phyloP scores from a whole-genome alignment of 1,140 invertebrate genomes.

The Drosophila aff. region DNA sequence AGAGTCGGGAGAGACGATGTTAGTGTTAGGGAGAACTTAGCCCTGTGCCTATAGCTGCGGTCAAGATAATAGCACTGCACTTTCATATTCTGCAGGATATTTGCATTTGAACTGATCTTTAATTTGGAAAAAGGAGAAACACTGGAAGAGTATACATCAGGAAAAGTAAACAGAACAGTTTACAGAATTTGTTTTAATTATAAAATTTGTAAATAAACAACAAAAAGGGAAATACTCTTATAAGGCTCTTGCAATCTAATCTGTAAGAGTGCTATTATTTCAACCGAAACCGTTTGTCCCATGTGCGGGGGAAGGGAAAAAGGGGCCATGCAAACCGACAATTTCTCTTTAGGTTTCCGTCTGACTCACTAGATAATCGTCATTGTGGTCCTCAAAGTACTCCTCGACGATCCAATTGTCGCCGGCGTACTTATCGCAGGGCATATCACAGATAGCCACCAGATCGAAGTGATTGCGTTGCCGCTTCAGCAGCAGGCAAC shows the following conservation, averaged over 20 bases:
- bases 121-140: neutral
- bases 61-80: conserved; percentile 27
- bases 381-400: conserved; percentile 75
- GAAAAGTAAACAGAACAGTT: too few relatives aligned
- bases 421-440: conserved; percentile 66
- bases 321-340: conserved; percentile 35
- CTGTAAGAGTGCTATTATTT: conserved; percentile 2
- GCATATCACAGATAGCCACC: conserved; percentile 72
- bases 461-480: conserved; percentile 79
- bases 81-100: neutral
- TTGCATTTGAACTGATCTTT: neutral
- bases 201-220: neutral
- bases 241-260: neutral
- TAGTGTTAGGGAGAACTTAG: conserved; percentile 9
- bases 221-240: neutral
- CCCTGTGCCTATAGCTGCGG: conserved; percentile 16
- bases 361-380: conserved; percentile 81
- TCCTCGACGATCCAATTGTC: conserved; percentile 79
- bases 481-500: conserved; percentile 61
- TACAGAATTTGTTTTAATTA: neutral
- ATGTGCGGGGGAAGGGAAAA: neutral
- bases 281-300: neutral
- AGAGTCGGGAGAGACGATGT: neutral
- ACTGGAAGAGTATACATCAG: too few relatives aligned
- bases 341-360: conserved; percentile 5